These are phyloP conservation scores for Zophobas atratus DNA, from an alignment of 1,140 invertebrate genomes.

Conservation along the genomic window DNA sequence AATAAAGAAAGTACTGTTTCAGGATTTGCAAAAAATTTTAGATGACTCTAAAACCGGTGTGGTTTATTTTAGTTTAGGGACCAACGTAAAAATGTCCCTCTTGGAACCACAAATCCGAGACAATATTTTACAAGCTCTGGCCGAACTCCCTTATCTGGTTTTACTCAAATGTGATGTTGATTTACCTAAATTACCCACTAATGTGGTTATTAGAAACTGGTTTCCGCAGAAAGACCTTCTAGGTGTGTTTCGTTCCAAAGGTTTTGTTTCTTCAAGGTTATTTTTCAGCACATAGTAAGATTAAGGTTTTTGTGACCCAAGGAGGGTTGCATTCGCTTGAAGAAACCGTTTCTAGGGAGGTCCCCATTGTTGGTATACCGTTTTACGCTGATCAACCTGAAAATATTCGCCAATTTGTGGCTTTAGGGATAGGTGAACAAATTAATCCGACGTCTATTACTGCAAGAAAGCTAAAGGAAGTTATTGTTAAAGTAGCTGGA, in stretches of 20 bases:
- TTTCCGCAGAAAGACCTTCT: no score
- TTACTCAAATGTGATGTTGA: no score
- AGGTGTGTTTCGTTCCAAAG: not conserved
- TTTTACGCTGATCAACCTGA: conserved; percentile 61
- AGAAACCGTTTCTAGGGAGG: conserved; percentile 68
- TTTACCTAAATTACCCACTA: no score
- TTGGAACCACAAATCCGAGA: no score
- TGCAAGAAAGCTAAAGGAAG: not conserved
- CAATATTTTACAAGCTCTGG: no score
- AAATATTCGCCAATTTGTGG: conserved; percentile 48
- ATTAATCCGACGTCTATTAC: not conserved
- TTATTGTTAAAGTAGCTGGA: not conserved
- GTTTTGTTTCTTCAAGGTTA: not conserved
- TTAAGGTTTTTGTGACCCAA: conserved; percentile 64
- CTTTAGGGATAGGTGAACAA: conserved; percentile 57
- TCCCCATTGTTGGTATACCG: conserved; percentile 69
- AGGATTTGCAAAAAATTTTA: no score
- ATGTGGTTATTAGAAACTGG: no score
- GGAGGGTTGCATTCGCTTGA: conserved; percentile 61
- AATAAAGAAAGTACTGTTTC: conserved; percentile 65
- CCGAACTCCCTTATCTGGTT: no score
- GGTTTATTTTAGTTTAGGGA: no score
- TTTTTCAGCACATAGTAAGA: conserved; percentile 64
- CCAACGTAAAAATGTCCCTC: no score
- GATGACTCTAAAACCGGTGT: no score